phyloP scores from a whole-genome alignment of 2,888 invertebrate genomes.

The Ceriagrion tenellum region DNA sequence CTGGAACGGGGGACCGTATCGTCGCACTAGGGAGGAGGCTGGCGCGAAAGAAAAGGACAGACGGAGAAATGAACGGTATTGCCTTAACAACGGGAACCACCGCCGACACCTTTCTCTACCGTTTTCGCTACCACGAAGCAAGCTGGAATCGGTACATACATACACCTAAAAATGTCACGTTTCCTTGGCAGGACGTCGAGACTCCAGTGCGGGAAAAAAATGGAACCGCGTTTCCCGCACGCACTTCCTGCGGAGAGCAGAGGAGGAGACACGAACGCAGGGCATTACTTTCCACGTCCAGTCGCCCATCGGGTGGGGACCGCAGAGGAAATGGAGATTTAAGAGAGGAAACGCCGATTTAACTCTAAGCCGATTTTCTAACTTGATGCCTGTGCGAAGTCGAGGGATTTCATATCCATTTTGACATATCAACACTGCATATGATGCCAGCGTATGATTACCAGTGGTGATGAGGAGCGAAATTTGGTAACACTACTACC shows the following conservation, averaged over 20 bases:
- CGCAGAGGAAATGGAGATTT: background rate
- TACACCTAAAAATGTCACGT: background rate
- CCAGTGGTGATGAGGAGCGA: too few species aligned
- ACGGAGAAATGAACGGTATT: slow-evolving; percentile 36
- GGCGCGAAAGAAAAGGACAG: background rate
- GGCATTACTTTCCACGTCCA: background rate
- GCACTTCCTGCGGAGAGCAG: background rate
- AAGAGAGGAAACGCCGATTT: background rate
- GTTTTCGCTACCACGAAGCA: background rate
- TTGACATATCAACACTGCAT: too few species aligned
- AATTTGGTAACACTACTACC: too few species aligned
- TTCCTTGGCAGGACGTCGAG: background rate
- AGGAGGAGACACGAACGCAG: background rate
- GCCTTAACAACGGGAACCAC: slow-evolving; percentile 22
- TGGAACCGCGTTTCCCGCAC: background rate
- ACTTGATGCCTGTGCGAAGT: too few species aligned
- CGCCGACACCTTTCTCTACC: slow-evolving; percentile 15
- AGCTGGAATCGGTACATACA: background rate
- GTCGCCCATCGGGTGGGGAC: background rate
- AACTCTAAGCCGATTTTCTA: too few species aligned
- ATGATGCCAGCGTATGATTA: too few species aligned
- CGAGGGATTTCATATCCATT: too few species aligned
- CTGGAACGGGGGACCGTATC: slow-evolving; percentile 24
- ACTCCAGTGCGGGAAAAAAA: background rate
- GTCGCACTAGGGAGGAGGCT: background rate